Evolutionary conservation across 2,797 vertebrate genomes (phyloP), one percentile per base, ranked within the genome.

Genomic region (Mallotus villosus): DNA sequence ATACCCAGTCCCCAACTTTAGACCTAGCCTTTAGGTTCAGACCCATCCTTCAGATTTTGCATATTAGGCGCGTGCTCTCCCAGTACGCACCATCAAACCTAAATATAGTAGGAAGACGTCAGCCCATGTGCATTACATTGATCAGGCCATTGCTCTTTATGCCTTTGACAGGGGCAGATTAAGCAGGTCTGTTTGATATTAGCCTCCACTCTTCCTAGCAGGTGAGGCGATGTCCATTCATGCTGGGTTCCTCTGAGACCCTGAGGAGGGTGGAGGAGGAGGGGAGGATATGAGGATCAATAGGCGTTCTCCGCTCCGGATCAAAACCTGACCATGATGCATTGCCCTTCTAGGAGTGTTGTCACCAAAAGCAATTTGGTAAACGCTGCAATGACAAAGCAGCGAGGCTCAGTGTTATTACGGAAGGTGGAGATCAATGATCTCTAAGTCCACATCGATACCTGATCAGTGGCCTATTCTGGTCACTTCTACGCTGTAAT

Each of bases 241-340:
- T 12, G 51, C 51, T 55, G 16, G 16, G 51, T 55, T 17, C 51
- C 16, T 7, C 19, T n/a, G 51, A 46, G 41, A 55, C 51, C 19
- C 51, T 6, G 19, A 17, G 51, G 16, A n/a, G 51, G 19, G 51
- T 8, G 51, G 51, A 55, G 51, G 51, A 46, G 51, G 60, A 17
- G 27, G 27, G 60, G 60, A 16, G 60, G 60, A 62, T 60, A 17
- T 2, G 58, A 25, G 24, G 60, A 62, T 62, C 60, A 14, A 62
- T 62, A 62, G 60, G 1, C 60, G 2, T 32, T 62, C 60, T 62
- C 60, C 16, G 16, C 27, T 14, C 14, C 8, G 17, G 60, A 62
- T 62, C 60, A 62, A 19, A 62, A 62, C 27, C 14, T 62, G 25
- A 32, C 60, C 17, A n/a, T 29, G 60, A 62, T 62, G 27, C 60